Percentiles rank a stretch among this genome's conserved stretches.
Conservation (phyloP, 1,140 invertebrate species). For the Glossosoma conforme region DNA sequence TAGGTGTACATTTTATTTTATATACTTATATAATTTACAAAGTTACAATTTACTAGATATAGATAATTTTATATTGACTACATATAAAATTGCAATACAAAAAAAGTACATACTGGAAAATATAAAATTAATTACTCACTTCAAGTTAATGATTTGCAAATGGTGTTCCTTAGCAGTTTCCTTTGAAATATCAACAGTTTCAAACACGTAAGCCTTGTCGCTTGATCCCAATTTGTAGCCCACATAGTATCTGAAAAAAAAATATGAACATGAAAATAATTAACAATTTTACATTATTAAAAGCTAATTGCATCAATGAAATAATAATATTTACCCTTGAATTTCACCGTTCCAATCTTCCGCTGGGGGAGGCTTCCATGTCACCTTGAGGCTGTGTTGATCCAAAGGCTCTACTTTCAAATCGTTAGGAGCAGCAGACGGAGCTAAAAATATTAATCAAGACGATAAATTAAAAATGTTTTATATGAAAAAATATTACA, state of each 20-base stretch:
- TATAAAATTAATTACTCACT: slow-evolving; percentile 46
- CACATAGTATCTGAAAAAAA: slow-evolving; percentile 66
- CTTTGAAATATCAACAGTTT: slow-evolving; percentile 87
- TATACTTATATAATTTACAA: not conserved
- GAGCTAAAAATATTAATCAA: slow-evolving; percentile 47
- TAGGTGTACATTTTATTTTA: too few species aligned
- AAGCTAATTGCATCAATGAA: not conserved
- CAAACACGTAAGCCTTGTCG: slow-evolving; percentile 87
- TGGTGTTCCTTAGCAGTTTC: slow-evolving; percentile 88
- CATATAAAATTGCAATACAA: slow-evolving; percentile 1
- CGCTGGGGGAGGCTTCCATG: slow-evolving; percentile 87
- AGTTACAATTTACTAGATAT: not conserved
- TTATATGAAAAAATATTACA: not conserved
- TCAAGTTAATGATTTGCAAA: slow-evolving; percentile 73
- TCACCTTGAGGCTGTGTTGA: slow-evolving; percentile 85
- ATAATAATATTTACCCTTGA: slow-evolving; percentile 53
- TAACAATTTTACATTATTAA: not conserved
- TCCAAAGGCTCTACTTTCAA: slow-evolving; percentile 88
- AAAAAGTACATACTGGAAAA: not conserved
- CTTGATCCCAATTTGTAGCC: slow-evolving; percentile 84
- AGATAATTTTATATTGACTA: not conserved
- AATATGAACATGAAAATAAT: slow-evolving; percentile 1
- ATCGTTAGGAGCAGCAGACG: slow-evolving; percentile 74
- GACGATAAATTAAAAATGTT: slow-evolving; percentile 1
- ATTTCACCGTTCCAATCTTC: slow-evolving; percentile 93